Base-by-base conservation (phyloP, 2,797 vertebrate species). In the Benthosema pterotum region DNA sequence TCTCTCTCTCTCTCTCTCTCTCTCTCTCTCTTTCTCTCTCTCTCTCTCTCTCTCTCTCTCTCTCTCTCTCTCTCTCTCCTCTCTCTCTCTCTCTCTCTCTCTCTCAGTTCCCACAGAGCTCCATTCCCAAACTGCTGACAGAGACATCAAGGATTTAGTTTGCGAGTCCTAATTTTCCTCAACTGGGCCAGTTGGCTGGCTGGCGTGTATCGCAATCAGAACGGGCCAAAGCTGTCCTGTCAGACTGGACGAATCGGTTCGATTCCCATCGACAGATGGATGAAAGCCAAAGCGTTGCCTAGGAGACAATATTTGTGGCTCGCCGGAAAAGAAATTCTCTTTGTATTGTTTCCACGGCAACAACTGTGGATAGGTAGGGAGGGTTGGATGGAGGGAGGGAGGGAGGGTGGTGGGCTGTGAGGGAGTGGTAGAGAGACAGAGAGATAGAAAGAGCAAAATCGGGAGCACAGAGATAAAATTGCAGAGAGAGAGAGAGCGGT, bases 341-440 rank as follows among this genome's bases (percentile, higher is more conserved):
- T 91, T 93, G 87, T 91, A 89, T 88, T 88, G 92, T 94, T 93
- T 92, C 93, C 92, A 93, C 81, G 90, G 92, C 91, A 93, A 94
- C 92, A 84, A 91, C 83, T 78, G 77, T 88, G 77, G 86, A 85
- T 85, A 83, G 85, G 78, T 86, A 83, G 83, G 64, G 74, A 79
- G 67, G 62, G 74, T 63, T 57, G 67, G 78, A 72, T 49, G 58
- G 63, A 55, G 12, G 52, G 60, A 53, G 67, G 46, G 76, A 63
- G 53, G 32, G 51, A 58, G 18, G 42, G 59, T 69, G 57, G 53
- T 11, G 49, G 16, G 43, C n/a, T 53, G 0, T 64, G 18, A 13
- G 45, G 51, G 45, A 28, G 32, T 50, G n/a, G 6, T 15, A 42
- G n/a, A 18, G 25, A 55, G 45, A 42, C 57, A 64, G 17, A 52